Conservation (phyloP, 2,113 vertebrate species). For the Aepyceros melampus region DNA sequence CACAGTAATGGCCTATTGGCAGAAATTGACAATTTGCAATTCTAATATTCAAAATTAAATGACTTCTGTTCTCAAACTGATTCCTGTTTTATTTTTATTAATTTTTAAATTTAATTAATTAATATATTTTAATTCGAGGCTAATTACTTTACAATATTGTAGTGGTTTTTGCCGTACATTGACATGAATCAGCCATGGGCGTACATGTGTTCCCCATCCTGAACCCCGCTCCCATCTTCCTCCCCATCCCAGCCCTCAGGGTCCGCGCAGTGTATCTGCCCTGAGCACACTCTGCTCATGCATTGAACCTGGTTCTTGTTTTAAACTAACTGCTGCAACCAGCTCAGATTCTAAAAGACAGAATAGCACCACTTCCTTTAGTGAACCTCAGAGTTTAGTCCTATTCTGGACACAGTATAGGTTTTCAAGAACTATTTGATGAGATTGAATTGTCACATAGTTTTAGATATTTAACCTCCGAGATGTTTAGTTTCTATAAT, state of each 20-base stretch:
- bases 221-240: neutral
- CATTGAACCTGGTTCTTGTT: neutral
- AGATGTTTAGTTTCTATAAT: neutral
- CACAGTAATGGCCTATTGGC: neutral
- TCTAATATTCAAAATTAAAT: slow-evolving; percentile 2
- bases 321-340: neutral
- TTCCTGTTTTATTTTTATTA: neutral
- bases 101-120: neutral
- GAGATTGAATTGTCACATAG: neutral
- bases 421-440: neutral
- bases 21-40: neutral
- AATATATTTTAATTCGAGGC: neutral
- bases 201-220: neutral
- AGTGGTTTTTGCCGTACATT: neutral
- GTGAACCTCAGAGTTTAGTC: neutral
- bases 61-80: neutral
- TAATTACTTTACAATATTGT: neutral
- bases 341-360: neutral
- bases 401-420: neutral
- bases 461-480: neutral
- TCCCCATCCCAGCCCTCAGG: neutral
- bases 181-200: neutral
- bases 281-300: neutral
- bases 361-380: neutral
- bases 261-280: neutral